Conservation (phyloP, 2,888 invertebrate genomes). For the Melipona bicolor region DNA sequence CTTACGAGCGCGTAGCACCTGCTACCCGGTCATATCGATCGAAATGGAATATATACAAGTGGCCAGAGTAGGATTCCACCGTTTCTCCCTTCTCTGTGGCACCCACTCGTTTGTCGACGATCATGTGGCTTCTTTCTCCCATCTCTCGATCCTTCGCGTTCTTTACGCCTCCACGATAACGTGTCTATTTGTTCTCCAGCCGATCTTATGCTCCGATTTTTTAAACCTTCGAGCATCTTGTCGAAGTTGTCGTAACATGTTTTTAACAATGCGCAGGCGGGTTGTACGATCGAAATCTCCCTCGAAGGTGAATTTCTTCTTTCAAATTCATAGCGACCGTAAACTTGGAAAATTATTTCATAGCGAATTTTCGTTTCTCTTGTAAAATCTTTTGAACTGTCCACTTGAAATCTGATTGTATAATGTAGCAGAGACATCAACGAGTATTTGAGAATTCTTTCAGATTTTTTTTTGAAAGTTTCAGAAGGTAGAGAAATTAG, state of each 20-base stretch:
- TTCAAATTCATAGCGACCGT: neutral
- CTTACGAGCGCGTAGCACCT: constrained; percentile 45
- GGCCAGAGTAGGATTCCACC: constrained; percentile 65
- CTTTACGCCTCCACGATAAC: constrained; percentile 62
- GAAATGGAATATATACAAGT: constrained; percentile 66
- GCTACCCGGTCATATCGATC: constrained; percentile 71
- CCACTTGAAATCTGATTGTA: neutral
- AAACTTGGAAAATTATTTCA: neutral
- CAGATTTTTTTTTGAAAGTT: neutral
- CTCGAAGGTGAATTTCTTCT: neutral
- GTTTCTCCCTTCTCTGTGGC: constrained; percentile 40
- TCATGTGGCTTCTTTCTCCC: constrained; percentile 73
- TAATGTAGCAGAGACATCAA: neutral
- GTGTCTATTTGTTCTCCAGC: constrained; percentile 25
- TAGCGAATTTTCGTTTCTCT: neutral
- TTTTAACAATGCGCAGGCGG: neutral
- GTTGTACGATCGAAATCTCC: neutral
- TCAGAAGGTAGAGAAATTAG: neutral
- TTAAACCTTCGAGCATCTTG: neutral
- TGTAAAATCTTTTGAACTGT: neutral
- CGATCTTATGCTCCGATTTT: neutral
- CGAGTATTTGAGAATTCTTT: neutral
- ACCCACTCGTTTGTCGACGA: constrained; percentile 60
- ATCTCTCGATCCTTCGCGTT: constrained; percentile 50
- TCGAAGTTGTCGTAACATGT: neutral